phyloP scores from a whole-genome alignment of 2,113 vertebrate species.

The Pampusana beccarii region DNA sequence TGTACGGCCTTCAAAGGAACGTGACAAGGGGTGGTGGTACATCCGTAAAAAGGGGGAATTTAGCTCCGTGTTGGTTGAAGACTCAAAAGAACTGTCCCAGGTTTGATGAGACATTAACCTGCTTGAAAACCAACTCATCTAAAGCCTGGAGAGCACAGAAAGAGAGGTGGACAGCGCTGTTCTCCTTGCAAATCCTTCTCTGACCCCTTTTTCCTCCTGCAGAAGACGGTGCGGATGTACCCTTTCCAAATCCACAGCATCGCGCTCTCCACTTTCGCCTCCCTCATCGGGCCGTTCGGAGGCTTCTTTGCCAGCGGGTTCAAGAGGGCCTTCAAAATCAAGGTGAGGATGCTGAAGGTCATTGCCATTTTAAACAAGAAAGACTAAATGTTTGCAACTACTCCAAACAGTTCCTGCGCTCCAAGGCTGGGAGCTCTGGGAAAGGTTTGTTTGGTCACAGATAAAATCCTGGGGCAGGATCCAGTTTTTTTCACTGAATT shows the following conservation, averaged over 20 bases:
- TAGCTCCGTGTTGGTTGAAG: not conserved
- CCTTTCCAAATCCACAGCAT: slow-evolving; percentile 99
- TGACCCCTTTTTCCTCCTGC: not conserved
- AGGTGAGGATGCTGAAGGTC: slow-evolving; percentile 74
- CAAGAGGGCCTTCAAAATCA: slow-evolving; percentile 98
- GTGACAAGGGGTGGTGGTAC: not conserved
- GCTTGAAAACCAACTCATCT: not conserved
- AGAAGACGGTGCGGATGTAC: slow-evolving; percentile 91
- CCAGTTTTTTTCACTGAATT: not conserved
- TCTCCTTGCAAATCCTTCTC: not conserved
- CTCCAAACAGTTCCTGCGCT: not conserved
- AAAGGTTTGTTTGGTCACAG: not conserved
- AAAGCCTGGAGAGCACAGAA: not conserved
- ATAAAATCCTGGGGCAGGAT: not conserved
- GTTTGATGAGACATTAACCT: not conserved
- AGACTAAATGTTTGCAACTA: not conserved
- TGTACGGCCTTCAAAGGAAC: not conserved
- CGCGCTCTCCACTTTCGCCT: slow-evolving; percentile 93
- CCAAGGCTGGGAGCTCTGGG: not conserved
- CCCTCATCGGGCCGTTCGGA: slow-evolving; percentile 94
- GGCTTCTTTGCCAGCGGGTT: slow-evolving; percentile 98
- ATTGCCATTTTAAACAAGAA: not conserved
- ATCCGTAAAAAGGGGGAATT: not conserved
- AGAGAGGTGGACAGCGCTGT: not conserved
- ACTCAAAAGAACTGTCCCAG: not conserved